These are phyloP conservation scores for Eupeodes corollae DNA, from an alignment of 1,140 invertebrate genomes.

Conservation along the genomic window DNA sequence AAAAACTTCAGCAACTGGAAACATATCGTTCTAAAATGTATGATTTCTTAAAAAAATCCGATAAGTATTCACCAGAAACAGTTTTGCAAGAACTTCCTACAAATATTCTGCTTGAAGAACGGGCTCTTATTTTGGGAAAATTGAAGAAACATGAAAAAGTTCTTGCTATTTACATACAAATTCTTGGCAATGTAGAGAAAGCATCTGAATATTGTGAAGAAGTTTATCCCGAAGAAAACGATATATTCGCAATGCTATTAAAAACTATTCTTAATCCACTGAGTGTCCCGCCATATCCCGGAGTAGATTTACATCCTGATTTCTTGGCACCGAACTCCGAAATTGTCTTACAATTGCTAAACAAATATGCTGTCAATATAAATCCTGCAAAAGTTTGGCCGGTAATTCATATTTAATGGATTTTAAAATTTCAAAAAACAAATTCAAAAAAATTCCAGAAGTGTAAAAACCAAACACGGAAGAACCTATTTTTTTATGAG, in stretches of 20 bases:
- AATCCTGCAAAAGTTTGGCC: constrained; percentile 56
- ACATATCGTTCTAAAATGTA: constrained; percentile 56
- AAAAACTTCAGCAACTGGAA: not conserved
- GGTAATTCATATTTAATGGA: constrained; percentile 10
- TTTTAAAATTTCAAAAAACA: not conserved
- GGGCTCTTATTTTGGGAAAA: constrained; percentile 82
- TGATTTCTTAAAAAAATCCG: constrained; percentile 72
- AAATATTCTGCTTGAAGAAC: constrained; percentile 80
- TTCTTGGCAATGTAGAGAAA: constrained; percentile 64
- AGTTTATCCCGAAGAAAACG: constrained; percentile 47
- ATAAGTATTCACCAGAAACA: constrained; percentile 75
- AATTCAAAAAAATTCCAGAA: not conserved
- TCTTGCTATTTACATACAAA: constrained; percentile 77
- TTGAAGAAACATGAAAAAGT: constrained; percentile 87
- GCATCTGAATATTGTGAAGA: constrained; percentile 79
- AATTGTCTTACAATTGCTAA: constrained; percentile 64
- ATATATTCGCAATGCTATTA: constrained; percentile 56
- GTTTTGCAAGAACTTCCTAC: constrained; percentile 78
- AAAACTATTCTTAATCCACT: constrained; percentile 52
- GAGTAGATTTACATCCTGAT: constrained; percentile 46
- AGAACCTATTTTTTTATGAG: not conserved
- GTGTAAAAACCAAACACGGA: not conserved
- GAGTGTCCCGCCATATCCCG: constrained; percentile 38
- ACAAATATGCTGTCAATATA: constrained; percentile 71
- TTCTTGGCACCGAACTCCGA: constrained; percentile 55